Evolutionary conservation across 1,140 invertebrate genomes (phyloP).

Genomic region (Parapsyche elsis): DNA sequence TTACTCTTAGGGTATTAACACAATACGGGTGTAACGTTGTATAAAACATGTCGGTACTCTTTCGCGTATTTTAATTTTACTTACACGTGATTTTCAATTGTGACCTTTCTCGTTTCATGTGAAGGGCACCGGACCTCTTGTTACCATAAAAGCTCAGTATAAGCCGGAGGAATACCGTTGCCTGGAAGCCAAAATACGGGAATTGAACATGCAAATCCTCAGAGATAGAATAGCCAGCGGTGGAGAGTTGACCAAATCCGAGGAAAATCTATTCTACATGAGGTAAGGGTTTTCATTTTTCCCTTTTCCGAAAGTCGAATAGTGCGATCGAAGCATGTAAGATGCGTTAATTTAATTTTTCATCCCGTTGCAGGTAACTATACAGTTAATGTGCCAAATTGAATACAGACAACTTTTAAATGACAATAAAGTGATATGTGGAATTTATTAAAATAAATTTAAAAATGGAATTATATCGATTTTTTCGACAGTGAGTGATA

Average conservation of each 20-base stretch:
- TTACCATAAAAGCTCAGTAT: conserved; percentile 95
- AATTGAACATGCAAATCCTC: conserved; percentile 75
- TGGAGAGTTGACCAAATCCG: conserved; percentile 53
- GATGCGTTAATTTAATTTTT: neutral
- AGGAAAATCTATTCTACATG: conserved; percentile 53
- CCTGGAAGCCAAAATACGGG: conserved; percentile 98
- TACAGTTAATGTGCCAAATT: conserved; percentile 13
- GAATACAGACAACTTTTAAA: conserved; percentile 2
- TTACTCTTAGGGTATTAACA: too few species aligned
- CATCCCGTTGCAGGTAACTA: conserved; percentile 27
- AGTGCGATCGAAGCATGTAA: too few species aligned
- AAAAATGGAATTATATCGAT: conserved; percentile 2
- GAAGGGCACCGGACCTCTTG: conserved; percentile 78
- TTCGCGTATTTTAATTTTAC: neutral
- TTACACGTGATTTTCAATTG: neutral
- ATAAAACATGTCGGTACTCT: neutral
- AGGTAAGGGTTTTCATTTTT: conserved; percentile 38
- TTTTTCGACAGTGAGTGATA: conserved; percentile 21
- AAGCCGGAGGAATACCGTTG: conserved; percentile 98
- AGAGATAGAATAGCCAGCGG: conserved; percentile 52
- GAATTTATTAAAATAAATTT: neutral
- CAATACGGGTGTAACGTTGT: too few species aligned
- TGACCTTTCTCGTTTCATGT: conserved; percentile 2
- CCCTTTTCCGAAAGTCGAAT: too few species aligned
- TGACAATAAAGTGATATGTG: conserved; percentile 33